Base-by-base conservation (phyloP, 2,888 invertebrate genomes). In the Volucella bombylans region DNA sequence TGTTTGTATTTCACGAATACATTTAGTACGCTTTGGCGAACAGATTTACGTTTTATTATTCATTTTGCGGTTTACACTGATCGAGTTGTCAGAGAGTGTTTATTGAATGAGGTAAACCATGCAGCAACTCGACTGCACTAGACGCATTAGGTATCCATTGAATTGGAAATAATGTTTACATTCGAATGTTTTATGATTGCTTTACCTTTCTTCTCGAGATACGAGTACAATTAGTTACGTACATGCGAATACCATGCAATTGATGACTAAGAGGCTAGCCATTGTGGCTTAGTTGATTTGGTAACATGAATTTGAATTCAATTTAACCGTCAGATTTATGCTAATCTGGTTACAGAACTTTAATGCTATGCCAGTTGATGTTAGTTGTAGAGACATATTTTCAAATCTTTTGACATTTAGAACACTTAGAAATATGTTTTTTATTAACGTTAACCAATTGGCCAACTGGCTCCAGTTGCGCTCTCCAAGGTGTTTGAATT, bases 51-150 rank as follows among this genome's bases (percentile, higher is more conserved):
- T 73, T 55, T 65, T 49, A 50, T 71, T 45, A 77, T 73, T 64
- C 57, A 47, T 54, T 83, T 69, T 83, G 82, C 65, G 82, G 82
- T 79, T 79, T 79, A 65, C 79, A 74, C 65, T 59, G 73, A 82
- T 79, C 73, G 82, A 68, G 43, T 65, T 79, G 82, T 83, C 82
- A 79, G 47, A 65, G 69, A 74, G 52, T 69, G 73, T 83, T 78
- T 79, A 69, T 71, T 65, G 47, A 74, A 69, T 31, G 6, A 31
- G 31, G 73, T 74, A 83, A 73, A 74, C 79, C 82, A 79, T 74
- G 79, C 79, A 79, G 74, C 74, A 74, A 79, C 64, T 69, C 47
- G 41, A 41, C 77, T 61, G 71, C 55, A 71, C 65, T 71, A 52
- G 41, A 31, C 39, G 73, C 79, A 59, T 59, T 52, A 49, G 49